phyloP scores from a whole-genome alignment of 2,888 invertebrate genomes.

The Smittia aterrima region DNA sequence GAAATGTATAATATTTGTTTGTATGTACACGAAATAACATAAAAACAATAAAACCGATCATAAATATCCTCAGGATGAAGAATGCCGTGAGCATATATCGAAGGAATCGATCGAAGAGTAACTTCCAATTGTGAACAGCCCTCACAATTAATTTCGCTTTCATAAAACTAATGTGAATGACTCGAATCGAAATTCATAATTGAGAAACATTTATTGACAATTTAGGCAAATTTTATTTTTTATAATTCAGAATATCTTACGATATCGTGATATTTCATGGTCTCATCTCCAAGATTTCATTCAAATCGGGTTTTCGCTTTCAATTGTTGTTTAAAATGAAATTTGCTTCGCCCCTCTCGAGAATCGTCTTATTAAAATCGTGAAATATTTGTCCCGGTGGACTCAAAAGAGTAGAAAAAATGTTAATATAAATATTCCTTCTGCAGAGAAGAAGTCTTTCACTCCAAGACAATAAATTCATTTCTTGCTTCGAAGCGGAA shows the following conservation, averaged over 20 bases:
- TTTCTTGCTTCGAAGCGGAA: neutral
- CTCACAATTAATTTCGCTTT: neutral
- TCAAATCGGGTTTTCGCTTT: too few relatives aligned
- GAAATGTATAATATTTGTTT: neutral
- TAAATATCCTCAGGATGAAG: neutral
- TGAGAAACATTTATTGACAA: neutral
- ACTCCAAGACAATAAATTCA: neutral
- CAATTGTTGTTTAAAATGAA: neutral
- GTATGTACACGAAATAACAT: neutral
- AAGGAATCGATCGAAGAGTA: neutral
- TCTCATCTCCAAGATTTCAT: neutral
- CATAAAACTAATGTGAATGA: neutral
- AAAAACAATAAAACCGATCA: slow-evolving; percentile 1
- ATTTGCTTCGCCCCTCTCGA: neutral
- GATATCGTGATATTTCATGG: neutral
- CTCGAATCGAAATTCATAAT: too few relatives aligned
- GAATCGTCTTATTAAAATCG: neutral
- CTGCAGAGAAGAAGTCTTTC: neutral
- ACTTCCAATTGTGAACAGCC: neutral
- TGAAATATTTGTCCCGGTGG: slow-evolving; percentile 31
- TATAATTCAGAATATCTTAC: too few relatives aligned
- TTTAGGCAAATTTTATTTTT: too few relatives aligned
- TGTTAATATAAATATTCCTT: neutral
- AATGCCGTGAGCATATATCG: neutral
- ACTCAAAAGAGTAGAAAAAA: slow-evolving; percentile 8